Conservation (phyloP, 2,113 vertebrate species). For the Rhinichthys klamathensis region DNA sequence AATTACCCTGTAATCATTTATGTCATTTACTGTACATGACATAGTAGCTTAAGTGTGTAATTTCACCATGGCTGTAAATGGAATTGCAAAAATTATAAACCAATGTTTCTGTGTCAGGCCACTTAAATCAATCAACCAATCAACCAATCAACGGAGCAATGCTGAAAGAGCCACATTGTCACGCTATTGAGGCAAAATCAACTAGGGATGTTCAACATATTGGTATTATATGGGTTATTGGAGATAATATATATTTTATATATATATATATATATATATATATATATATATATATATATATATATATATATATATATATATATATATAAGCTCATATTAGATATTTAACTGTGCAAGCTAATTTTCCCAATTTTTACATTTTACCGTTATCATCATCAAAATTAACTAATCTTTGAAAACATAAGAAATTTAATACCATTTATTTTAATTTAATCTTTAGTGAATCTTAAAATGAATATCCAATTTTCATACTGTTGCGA, state of each 20-base stretch:
- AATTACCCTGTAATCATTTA: conserved; percentile 77
- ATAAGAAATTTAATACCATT: no score
- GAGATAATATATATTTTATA: background rate
- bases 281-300: background rate
- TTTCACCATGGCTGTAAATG: background rate
- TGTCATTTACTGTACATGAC: background rate
- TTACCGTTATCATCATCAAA: no score
- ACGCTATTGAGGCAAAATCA: background rate
- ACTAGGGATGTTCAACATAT: background rate
- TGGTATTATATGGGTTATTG: background rate
- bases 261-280: background rate
- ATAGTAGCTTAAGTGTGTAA: background rate
- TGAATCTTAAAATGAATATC: background rate
- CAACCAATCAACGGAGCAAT: background rate
- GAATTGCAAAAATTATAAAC: background rate
- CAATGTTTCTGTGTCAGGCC: background rate
- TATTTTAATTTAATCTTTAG: background rate
- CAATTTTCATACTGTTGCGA: no score
- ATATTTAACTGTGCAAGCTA: background rate
- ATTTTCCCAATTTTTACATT: background rate
- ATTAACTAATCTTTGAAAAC: no score
- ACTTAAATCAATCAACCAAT: background rate
- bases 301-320: background rate
- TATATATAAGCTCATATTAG: background rate
- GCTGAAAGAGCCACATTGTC: background rate